Base-by-base conservation (phyloP, 1,140 invertebrate genomes). In the Plutomurus gul region DNA sequence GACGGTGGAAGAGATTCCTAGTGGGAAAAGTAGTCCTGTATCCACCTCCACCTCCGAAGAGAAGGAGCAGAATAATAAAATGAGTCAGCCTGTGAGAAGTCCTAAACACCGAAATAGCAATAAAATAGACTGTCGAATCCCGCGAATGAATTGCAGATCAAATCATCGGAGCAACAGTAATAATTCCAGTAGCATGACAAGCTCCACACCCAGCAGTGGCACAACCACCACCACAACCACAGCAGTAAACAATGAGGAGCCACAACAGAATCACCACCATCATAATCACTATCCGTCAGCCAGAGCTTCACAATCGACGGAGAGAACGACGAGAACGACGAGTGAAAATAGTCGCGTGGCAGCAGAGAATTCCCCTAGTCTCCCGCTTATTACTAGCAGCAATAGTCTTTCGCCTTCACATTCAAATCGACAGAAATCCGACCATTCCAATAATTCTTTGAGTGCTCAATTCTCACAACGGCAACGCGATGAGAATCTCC, bases 41-140 rank as follows among this genome's bases (percentile, higher is more conserved):
- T 65, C 56, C n/a, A 10, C 49, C 18, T 70, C 10, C 8, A 10
- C 6, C 22, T 18, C 60, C 27, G 30, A 70, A 33, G 25, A 36
- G 22, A 13, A 36, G 8, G 74, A 30, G 39, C 73, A 74, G 51
- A 49, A 77, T 20, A 70, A 33, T 33, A 65, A 46, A 40, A 30
- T 4, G 22, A 77, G 46, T 65, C 56, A 65, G 56, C 25, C 4
- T 18, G 27, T 33, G 25, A 73, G 72, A 60, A 78, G 77, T 78
- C 72, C 77, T 11, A 78, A 74, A 13, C 70, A 78, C 30, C 51
- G 77, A 43, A 78, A n/a, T n/a, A n/a, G n/a, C n/a, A n/a, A n/a
- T n/a, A n/a, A 72, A 60, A 72, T 56, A 22, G 78, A 79, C 56
- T 79, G 78, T 25, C 49, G 78, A 18, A 79, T 79, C 46, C 78